Conservation (phyloP, 1,140 invertebrate species). For the Lepidotrigona ventralis region DNA sequence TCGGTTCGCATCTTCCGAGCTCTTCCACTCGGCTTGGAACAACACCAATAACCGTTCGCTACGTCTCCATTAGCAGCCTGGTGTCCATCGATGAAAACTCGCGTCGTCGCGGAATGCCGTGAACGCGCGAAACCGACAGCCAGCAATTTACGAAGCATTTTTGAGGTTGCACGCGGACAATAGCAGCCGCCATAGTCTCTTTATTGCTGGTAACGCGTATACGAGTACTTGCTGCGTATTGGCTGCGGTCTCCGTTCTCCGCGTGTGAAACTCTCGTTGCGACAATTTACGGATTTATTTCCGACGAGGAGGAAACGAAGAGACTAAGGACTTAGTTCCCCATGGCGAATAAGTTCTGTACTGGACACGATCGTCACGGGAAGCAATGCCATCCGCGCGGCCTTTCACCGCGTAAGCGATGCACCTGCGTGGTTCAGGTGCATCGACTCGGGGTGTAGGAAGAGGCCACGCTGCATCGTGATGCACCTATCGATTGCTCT, state of each 20-base stretch:
- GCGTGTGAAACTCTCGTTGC: conserved; percentile 28
- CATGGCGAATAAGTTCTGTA: conserved; percentile 19
- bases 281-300: conserved; percentile 33
- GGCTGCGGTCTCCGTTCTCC: conserved; percentile 4
- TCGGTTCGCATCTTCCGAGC: neutral
- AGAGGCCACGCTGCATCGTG: conserved; percentile 8
- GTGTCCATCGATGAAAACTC: conserved; percentile 43
- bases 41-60: conserved; percentile 35
- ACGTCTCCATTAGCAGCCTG: conserved; percentile 41
- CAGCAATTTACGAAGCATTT: conserved; percentile 31
- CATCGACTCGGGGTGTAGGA: conserved; percentile 35
- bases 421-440: conserved; percentile 43
- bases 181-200: neutral
- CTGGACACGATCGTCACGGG: conserved; percentile 7
- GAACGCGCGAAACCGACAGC: conserved; percentile 38
- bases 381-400: conserved; percentile 42
- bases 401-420: conserved; percentile 43
- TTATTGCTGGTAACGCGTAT: conserved; percentile 16
- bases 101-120: conserved; percentile 17
- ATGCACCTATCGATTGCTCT: conserved; percentile 23
- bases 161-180: conserved; percentile 18
- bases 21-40: neutral
- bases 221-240: conserved; percentile 21
- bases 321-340: neutral
- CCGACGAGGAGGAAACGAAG: neutral